phyloP scores from a whole-genome alignment of 2,888 invertebrate species.

The Epinotia ramella region DNA sequence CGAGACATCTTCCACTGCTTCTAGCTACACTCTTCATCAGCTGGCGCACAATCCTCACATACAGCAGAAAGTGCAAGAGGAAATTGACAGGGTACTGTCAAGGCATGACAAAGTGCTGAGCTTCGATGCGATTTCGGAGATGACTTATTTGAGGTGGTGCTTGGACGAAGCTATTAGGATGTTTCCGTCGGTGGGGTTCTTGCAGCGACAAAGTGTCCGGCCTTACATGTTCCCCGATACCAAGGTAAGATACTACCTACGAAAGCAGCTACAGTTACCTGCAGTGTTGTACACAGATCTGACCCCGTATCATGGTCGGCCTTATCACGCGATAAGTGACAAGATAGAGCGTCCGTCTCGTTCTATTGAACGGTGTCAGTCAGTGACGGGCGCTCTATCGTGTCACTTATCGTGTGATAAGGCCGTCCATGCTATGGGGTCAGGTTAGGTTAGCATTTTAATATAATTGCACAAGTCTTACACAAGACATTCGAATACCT shows the following conservation, averaged over 20 bases:
- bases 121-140: slow-evolving; percentile 6
- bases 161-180: slow-evolving; percentile 4
- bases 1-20: not conserved
- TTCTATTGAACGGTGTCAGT: no score
- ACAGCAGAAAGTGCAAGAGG: slow-evolving; percentile 1
- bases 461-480: no score
- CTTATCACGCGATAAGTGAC: no score
- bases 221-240: not conserved
- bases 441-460: no score
- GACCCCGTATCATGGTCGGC: no score
- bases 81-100: not conserved
- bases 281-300: no score
- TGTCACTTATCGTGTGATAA: no score
- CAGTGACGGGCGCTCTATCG: no score
- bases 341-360: no score
- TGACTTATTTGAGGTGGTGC: slow-evolving; percentile 11
- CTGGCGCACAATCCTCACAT: not conserved
- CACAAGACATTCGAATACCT: no score
- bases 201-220: not conserved
- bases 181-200: not conserved
- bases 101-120: not conserved
- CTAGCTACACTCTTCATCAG: slow-evolving; percentile 2
- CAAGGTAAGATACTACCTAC: not conserved
- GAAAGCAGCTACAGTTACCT: no score
- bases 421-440: no score